These are phyloP conservation scores for Acanthosoma haemorrhoidale DNA, from an alignment of 2,888 invertebrate species.

Conservation along the genomic window DNA sequence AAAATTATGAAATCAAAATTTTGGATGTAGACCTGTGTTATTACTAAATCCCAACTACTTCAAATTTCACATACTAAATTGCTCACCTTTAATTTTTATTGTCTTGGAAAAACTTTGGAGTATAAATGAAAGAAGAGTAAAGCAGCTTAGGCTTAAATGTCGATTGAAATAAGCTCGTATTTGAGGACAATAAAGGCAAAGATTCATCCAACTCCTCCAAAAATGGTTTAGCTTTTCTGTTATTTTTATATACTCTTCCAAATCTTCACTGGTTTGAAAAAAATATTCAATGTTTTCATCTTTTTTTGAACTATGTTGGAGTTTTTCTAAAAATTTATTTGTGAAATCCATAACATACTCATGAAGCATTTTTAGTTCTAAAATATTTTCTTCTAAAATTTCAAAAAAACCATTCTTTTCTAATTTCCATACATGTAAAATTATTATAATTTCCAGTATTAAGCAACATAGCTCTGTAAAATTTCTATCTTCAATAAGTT, in stretches of 20 bases:
- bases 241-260: slow-evolving; percentile 44
- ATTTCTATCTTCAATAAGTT: slow-evolving; percentile 51
- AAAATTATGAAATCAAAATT: too few species aligned
- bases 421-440: slow-evolving; percentile 55
- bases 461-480: slow-evolving; percentile 58
- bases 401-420: slow-evolving; percentile 18
- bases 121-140: slow-evolving; percentile 34
- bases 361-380: slow-evolving; percentile 28
- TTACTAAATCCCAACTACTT: too few species aligned
- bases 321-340: slow-evolving; percentile 34
- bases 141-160: slow-evolving; percentile 34
- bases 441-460: slow-evolving; percentile 56
- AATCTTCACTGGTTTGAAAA: slow-evolving; percentile 43
- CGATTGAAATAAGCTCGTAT: slow-evolving; percentile 48
- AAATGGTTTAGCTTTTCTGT: slow-evolving; percentile 50
- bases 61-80: too few species aligned
- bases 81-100: slow-evolving; percentile 32
- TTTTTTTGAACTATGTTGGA: slow-evolving; percentile 18
- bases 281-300: slow-evolving; percentile 26
- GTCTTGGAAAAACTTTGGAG: slow-evolving; percentile 34
- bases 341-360: slow-evolving; percentile 29
- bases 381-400: slow-evolving; percentile 23
- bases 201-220: slow-evolving; percentile 52
- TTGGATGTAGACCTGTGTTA: too few species aligned
- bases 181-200: slow-evolving; percentile 55